Evolutionary conservation across 2,797 vertebrate species (phyloP).

Genomic region (Semotilus atromaculatus): DNA sequence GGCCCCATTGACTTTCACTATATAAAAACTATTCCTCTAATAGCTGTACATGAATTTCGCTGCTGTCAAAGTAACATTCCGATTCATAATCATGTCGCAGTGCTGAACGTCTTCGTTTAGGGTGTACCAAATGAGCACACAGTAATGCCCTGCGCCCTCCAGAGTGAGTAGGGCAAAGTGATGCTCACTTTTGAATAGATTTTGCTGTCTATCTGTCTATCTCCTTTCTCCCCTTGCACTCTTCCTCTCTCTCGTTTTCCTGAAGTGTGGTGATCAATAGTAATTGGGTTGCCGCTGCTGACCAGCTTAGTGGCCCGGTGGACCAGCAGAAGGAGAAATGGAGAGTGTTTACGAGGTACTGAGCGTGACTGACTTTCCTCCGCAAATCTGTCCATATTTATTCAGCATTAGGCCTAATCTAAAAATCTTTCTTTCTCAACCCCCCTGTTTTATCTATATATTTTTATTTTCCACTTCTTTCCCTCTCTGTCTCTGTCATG

Average conservation of each 20-base stretch:
- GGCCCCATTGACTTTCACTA: background rate
- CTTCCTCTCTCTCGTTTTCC: constrained; percentile 58
- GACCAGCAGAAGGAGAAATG: constrained; percentile 67
- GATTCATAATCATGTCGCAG: background rate
- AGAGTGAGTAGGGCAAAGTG: constrained; percentile 19
- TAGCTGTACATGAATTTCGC: background rate
- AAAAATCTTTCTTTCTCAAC: constrained; percentile 64
- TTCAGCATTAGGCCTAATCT: constrained; percentile 79
- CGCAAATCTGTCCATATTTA: constrained; percentile 80
- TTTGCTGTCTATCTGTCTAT: constrained; percentile 36
- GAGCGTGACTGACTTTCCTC: constrained; percentile 77
- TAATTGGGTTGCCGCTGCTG: constrained; percentile 76
- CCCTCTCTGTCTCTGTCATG: constrained; percentile 46
- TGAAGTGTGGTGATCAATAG: constrained; percentile 77
- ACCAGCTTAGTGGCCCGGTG: constrained; percentile 57
- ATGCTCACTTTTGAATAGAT: constrained; percentile 31
- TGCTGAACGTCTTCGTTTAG: background rate
- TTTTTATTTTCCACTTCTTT: background rate
- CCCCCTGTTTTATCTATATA: constrained; percentile 25
- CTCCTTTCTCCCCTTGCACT: constrained; percentile 33
- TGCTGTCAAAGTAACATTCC: background rate
- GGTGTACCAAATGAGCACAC: constrained; percentile 3
- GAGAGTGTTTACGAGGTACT: constrained; percentile 78
- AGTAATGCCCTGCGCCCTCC: constrained; percentile 25
- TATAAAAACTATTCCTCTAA: background rate